phyloP scores from a whole-genome alignment of 2,888 invertebrate species.

The Melanotus villosus region DNA sequence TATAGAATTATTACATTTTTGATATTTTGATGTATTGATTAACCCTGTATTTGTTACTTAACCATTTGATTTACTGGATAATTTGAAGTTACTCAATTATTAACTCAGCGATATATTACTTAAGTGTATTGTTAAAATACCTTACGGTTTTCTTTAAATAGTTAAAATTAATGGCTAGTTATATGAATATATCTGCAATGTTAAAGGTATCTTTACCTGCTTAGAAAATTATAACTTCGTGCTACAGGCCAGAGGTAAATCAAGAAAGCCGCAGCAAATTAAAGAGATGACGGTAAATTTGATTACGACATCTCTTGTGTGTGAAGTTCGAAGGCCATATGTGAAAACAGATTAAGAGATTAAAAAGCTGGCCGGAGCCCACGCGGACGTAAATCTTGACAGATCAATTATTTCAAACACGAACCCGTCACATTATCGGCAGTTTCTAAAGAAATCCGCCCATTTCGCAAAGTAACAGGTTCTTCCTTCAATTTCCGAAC shows the following conservation, averaged over 20 bases:
- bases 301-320: conserved; percentile 33
- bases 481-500: conserved; percentile 46
- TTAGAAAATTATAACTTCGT: conserved; percentile 31
- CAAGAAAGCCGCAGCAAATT: conserved; percentile 44
- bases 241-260: conserved; percentile 37
- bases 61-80: too few species aligned
- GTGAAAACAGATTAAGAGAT: conserved; percentile 45
- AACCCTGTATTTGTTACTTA: too few species aligned
- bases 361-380: conserved; percentile 34
- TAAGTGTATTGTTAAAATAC: too few species aligned
- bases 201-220: conserved; percentile 11
- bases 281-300: conserved; percentile 43
- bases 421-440: conserved; percentile 43
- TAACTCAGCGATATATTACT: too few species aligned
- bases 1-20: too few species aligned
- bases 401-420: conserved; percentile 47
- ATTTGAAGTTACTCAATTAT: too few species aligned
- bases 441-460: conserved; percentile 43
- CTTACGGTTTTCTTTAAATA: conserved; percentile 1
- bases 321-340: conserved; percentile 37
- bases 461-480: conserved; percentile 41
- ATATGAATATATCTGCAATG: not conserved
- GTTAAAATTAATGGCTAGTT: not conserved
- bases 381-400: conserved; percentile 41
- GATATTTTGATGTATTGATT: too few species aligned